These are phyloP conservation scores for Macrochelys suwanniensis DNA, from an alignment of 2,797 vertebrate species.

Conservation along the genomic window DNA sequence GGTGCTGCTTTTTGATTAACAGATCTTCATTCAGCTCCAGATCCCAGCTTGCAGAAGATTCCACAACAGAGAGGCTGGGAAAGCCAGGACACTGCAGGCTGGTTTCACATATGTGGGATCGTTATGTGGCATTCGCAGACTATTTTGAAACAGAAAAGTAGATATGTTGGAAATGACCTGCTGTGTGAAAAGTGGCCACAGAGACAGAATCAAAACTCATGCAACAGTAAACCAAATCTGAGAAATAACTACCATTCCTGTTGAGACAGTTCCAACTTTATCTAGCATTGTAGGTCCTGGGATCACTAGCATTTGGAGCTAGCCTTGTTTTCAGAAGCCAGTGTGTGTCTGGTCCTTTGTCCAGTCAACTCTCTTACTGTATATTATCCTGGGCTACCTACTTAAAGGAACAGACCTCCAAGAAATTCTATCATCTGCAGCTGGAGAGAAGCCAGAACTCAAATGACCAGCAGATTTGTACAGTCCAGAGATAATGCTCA, in stretches of 20 bases:
- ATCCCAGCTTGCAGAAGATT: not conserved
- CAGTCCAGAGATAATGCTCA: not conserved
- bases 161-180: not conserved
- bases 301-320: not conserved
- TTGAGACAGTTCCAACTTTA: not conserved
- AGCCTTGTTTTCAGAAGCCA: not conserved
- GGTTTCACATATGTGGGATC: rapidly evolving
- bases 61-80: not conserved
- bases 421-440: not conserved
- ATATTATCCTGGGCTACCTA: rapidly evolving
- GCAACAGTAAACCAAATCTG: not conserved
- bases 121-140: not conserved
- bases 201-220: not conserved
- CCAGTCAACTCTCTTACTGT: not conserved
- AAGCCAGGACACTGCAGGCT: not conserved
- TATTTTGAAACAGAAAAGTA: not conserved
- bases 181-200: not conserved
- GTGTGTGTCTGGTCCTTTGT: not conserved
- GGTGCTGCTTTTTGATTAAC: not conserved
- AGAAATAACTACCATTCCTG: constrained; percentile 4
- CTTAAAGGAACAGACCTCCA: not conserved
- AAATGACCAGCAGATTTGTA: not conserved
- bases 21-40: not conserved
- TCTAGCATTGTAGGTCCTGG: rapidly evolving
- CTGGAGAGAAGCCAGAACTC: not conserved